Percentiles rank a stretch among this genome's conserved stretches.
Evolutionary conservation across 2,797 vertebrate species (phyloP).

Genomic region (Gobionotothen gibberifrons): DNA sequence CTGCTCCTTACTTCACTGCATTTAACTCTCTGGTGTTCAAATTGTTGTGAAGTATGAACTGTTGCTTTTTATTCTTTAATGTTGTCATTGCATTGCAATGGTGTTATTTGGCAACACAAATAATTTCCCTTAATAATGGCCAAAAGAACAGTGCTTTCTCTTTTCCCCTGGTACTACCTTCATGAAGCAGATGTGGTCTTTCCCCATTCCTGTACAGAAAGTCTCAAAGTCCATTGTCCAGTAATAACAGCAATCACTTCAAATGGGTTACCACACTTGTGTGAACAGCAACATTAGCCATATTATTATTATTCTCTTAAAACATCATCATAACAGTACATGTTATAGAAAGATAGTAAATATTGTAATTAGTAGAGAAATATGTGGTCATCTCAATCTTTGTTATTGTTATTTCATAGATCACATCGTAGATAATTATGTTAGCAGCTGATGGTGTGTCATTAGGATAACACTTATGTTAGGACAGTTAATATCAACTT

Average conservation of each 20-base stretch:
- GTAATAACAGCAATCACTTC: neutral
- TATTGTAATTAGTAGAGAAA: neutral
- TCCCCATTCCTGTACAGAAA: neutral
- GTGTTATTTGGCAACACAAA: neutral
- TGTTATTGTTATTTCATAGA: constrained; percentile 8
- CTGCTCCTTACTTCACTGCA: neutral
- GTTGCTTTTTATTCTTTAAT: neutral
- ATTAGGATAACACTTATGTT: neutral
- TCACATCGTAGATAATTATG: neutral
- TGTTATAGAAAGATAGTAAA: neutral
- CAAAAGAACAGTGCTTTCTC: neutral
- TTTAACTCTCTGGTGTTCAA: neutral
- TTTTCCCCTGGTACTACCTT: neutral
- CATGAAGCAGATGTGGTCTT: neutral
- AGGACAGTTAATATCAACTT: neutral
- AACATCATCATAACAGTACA: neutral
- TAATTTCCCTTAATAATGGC: neutral
- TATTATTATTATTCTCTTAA: neutral
- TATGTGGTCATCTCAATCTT: neutral
- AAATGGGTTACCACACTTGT: neutral
- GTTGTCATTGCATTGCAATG: neutral
- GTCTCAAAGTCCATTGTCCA: constrained; percentile 23
- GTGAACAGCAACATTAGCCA: too few relatives aligned
- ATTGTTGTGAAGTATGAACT: constrained; percentile 1
- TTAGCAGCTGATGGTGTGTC: neutral